Base-by-base conservation (phyloP, 2,797 vertebrate genomes). In the Hippoglossus hippoglossus region DNA sequence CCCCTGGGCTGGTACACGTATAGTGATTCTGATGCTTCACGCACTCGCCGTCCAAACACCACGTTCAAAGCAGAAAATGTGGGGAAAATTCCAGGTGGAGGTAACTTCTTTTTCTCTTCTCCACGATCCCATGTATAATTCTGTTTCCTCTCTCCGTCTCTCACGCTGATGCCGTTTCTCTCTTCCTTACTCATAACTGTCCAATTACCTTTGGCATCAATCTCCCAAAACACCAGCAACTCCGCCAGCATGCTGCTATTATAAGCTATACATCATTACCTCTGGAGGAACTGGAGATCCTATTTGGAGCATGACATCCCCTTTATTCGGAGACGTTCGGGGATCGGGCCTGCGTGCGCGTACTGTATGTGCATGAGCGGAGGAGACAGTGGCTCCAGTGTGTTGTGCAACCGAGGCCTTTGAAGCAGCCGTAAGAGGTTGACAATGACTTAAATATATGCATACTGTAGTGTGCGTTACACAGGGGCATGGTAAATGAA, bases 281-380 rank as follows among this genome's bases (percentile, higher is more conserved):
- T 56, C 63, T 52, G 19, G 56, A 81, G 70, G 81, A 82, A 83
- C 22, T 31, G 61, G 39, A 71, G 74, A 90, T 86, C 84, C 81
- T 49, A 61, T 87, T 89, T 86, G 69, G 61, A 86, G 75, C 86
- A 78, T 84, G 87, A 86, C 83, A 75, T 77, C 78, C 75, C 73
- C 62, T 84, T 86, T 86, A 79, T 73, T 65, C 46, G 31, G 10
- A 66, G 68, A 25, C 64, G 16, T 63, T 68, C 60, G 57, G 71
- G 51, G 47, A 80, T 52, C 8, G 2, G 54, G 67, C 3, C 41
- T 52, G 71, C 19, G 47, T 58, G 54, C 19, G 54, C 25, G 59
- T 39, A n/a, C 19, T 25, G 53, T 58, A 52, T 11, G 50, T 24
- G 61, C 62, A 46, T 28, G 62, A 46, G 63, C 55, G 36, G 70